phyloP scores from a whole-genome alignment of 2,797 vertebrate genomes.

The Myotis myotis region DNA sequence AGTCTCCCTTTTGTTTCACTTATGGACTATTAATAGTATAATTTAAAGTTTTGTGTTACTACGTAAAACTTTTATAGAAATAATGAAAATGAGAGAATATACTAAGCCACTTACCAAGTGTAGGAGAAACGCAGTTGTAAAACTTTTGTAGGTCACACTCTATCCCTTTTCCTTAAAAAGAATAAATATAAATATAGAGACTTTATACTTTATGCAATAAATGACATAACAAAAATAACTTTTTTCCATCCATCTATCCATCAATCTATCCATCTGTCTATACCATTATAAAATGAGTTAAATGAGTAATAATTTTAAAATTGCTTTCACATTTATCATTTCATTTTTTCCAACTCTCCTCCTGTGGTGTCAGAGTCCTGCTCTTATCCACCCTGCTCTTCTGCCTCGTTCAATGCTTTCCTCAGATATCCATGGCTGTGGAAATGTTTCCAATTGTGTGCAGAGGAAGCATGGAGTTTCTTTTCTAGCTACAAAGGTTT shows the following conservation, averaged over 20 bases:
- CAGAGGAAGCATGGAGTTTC: not conserved
- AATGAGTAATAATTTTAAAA: not conserved
- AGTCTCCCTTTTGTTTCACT: not conserved
- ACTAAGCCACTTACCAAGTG: slow-evolving; percentile 82
- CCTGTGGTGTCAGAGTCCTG: not conserved
- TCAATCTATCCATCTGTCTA: not conserved
- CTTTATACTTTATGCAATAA: not conserved
- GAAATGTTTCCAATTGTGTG: not conserved
- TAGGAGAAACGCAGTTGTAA: slow-evolving; percentile 84
- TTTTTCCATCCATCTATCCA: not conserved
- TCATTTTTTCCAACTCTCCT: not conserved
- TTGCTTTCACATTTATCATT: not conserved
- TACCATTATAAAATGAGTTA: not conserved
- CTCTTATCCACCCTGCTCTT: not conserved
- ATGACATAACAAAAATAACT: not conserved
- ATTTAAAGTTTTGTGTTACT: not conserved
- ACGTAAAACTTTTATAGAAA: not conserved
- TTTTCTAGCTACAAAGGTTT: not conserved
- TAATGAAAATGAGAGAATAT: slow-evolving; percentile 14
- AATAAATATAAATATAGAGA: not conserved
- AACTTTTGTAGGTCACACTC: slow-evolving; percentile 85
- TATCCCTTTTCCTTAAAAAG: slow-evolving; percentile 81
- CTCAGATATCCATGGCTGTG: not conserved
- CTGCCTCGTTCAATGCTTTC: fast-evolving
- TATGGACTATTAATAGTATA: not conserved